Evolutionary conservation across 2,113 vertebrate genomes (phyloP).

Genomic region (Baryphthengus martii): DNA sequence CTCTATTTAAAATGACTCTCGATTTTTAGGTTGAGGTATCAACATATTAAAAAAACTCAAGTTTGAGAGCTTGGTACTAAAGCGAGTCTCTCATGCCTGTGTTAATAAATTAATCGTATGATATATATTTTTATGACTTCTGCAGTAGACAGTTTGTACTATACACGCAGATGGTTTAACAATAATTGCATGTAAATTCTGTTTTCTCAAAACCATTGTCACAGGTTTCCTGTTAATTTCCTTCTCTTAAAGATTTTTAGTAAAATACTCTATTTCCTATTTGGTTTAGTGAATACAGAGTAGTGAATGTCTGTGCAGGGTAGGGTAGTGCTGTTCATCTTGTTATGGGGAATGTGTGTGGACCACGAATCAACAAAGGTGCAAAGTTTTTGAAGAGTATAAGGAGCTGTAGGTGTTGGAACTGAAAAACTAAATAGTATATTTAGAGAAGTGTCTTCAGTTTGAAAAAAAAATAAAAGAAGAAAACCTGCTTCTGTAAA

Average conservation of each 20-base stretch:
- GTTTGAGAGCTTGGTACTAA: not conserved
- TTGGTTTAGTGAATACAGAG: not conserved
- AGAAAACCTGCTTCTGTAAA: not conserved
- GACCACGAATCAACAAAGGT: not conserved
- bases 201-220: not conserved
- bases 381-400: not conserved
- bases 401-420: not conserved
- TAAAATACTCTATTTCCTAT: not conserved
- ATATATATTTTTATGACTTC: not conserved
- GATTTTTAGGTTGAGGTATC: not conserved
- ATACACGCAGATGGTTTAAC: not conserved
- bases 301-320: not conserved
- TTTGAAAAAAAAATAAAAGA: not conserved
- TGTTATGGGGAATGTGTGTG: fast-evolving
- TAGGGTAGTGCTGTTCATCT: not conserved
- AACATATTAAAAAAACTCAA: not conserved
- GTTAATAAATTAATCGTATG: not conserved
- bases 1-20: not conserved
- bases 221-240: not conserved
- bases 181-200: not conserved
- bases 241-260: not conserved
- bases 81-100: not conserved
- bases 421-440: not conserved
- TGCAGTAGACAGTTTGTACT: not conserved
- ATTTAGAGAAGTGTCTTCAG: not conserved